Percentiles rank a stretch among this genome's conserved stretches.
These are phyloP conservation scores for Lobophora halterata DNA, from an alignment of 2,888 invertebrate species.

Conservation along the genomic window DNA sequence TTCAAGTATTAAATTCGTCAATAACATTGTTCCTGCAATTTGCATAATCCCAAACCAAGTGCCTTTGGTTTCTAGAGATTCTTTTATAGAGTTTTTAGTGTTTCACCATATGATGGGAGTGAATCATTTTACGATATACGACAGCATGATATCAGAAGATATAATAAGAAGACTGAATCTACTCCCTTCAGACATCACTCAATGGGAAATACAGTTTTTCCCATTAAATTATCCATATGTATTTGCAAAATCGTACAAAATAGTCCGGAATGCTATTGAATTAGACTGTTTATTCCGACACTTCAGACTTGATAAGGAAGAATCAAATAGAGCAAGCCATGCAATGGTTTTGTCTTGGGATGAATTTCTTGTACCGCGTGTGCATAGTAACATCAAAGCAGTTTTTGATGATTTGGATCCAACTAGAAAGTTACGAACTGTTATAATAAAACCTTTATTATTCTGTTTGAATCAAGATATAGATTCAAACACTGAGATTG, in stretches of 20 bases:
- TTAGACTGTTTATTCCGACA: conserved; percentile 85
- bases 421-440: conserved; percentile 55
- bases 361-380: conserved; percentile 83
- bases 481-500: conserved; percentile 66
- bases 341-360: conserved; percentile 82
- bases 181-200: conserved; percentile 68
- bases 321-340: conserved; percentile 71
- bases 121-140: conserved; percentile 84
- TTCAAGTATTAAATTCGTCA: conserved; percentile 64
- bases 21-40: conserved; percentile 77
- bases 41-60: conserved; percentile 83
- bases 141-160: conserved; percentile 78
- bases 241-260: conserved; percentile 69
- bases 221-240: conserved; percentile 85
- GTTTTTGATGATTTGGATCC: conserved; percentile 78
- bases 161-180: conserved; percentile 68
- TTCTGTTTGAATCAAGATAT: conserved; percentile 73
- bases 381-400: conserved; percentile 77
- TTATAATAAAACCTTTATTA: conserved; percentile 54
- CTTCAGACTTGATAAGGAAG: conserved; percentile 74
- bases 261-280: conserved; percentile 78
- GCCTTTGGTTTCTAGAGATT: conserved; percentile 74
- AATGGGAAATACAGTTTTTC: conserved; percentile 80
- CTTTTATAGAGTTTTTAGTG: conserved; percentile 84
- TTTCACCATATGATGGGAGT: conserved; percentile 85